Evolutionary conservation across 2,113 vertebrate species (phyloP).

Genomic region (Rhineura floridana): DNA sequence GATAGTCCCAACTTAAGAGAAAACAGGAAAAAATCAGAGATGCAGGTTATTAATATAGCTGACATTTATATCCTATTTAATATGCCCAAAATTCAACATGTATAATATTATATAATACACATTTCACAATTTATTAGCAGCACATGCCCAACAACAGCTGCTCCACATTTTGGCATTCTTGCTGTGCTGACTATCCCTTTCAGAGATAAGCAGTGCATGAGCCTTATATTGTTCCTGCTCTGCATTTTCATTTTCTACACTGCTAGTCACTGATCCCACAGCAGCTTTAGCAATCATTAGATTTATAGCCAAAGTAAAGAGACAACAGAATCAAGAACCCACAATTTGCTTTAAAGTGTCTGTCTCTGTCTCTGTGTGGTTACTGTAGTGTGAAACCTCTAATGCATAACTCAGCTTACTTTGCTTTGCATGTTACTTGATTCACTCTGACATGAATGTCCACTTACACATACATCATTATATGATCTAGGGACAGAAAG

Average conservation of each 20-base stretch:
- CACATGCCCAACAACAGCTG: conserved; percentile 24
- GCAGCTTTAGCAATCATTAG: conserved; percentile 51
- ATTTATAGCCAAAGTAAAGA: conserved; percentile 35
- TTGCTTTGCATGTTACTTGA: neutral
- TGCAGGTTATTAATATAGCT: neutral
- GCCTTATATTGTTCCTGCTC: conserved; percentile 29
- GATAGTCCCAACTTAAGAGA: neutral
- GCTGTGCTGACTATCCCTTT: neutral
- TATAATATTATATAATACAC: neutral
- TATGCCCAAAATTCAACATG: neutral
- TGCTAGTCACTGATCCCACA: conserved; percentile 51
- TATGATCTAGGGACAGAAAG: neutral
- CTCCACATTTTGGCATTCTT: neutral
- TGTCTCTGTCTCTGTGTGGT: no score
- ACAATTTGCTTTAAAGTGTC: neutral
- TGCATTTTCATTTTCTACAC: conserved; percentile 51
- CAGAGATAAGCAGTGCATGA: conserved; percentile 16
- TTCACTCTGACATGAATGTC: neutral
- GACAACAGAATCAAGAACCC: neutral
- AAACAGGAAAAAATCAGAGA: neutral
- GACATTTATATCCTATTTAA: neutral
- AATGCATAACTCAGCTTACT: neutral
- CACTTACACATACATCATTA: neutral
- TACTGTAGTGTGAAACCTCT: neutral
- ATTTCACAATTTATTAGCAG: conserved; percentile 14